These are phyloP conservation scores for Toxonevra muliebris DNA, from an alignment of 2,888 invertebrate species.

Conservation along the genomic window DNA sequence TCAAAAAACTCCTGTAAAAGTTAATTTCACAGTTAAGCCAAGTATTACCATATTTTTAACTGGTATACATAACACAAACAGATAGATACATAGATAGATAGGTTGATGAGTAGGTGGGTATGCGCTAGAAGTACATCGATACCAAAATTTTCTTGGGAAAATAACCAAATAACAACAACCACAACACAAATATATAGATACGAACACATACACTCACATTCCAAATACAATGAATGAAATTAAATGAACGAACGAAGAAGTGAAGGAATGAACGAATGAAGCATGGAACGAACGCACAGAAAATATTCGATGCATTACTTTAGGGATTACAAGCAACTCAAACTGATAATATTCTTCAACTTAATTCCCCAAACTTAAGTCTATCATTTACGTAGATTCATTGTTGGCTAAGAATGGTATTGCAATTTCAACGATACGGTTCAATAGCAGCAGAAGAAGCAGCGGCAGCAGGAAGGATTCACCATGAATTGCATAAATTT, in stretches of 20 bases:
- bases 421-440: too few relatives aligned
- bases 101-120: background rate
- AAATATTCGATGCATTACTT: conserved; percentile 37
- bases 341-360: conserved; percentile 34
- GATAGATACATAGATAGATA: too few relatives aligned
- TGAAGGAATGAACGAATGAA: background rate
- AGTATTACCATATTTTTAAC: too few relatives aligned
- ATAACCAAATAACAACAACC: conserved; percentile 7
- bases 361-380: too few relatives aligned
- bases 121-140: conserved; percentile 2
- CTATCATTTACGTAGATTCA: too few relatives aligned
- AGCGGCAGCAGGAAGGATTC: too few relatives aligned
- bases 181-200: conserved; percentile 19
- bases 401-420: too few relatives aligned
- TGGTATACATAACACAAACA: too few relatives aligned
- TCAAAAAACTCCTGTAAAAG: background rate
- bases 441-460: too few relatives aligned
- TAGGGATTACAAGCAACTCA: conserved; percentile 42
- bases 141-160: conserved; percentile 19
- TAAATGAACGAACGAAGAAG: conserved; percentile 8
- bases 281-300: background rate
- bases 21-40: too few relatives aligned
- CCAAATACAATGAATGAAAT: conserved; percentile 12
- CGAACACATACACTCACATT: background rate
- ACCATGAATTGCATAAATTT: too few relatives aligned